phyloP scores from a whole-genome alignment of 2,797 vertebrate genomes.

The Menidia menidia region DNA sequence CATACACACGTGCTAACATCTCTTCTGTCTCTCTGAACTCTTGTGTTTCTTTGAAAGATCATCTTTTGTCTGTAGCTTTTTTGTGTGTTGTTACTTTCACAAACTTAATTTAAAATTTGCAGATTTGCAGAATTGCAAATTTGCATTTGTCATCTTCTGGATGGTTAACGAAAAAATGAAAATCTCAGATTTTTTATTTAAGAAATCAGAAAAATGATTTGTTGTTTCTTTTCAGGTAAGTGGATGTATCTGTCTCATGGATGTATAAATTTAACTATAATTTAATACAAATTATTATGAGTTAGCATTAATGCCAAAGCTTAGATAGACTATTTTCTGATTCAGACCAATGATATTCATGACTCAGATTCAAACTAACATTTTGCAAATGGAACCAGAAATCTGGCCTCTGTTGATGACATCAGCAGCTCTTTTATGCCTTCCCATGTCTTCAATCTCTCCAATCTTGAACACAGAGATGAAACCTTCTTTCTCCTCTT shows the following conservation, averaged over 20 bases:
- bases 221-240: constrained; percentile 52
- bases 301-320: neutral
- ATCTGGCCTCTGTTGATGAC: constrained; percentile 40
- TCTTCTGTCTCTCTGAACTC: constrained; percentile 13
- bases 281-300: neutral
- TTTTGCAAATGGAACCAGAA: constrained; percentile 7
- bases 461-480: constrained; percentile 24
- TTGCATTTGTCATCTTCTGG: constrained; percentile 10
- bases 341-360: constrained; percentile 5
- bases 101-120: neutral
- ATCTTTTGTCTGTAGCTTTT: constrained; percentile 1
- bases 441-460: constrained; percentile 28
- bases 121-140: no score
- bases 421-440: constrained; percentile 28
- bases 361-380: constrained; percentile 31
- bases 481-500: constrained; percentile 21
- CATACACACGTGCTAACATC: constrained; percentile 53
- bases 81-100: constrained; percentile 10
- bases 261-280: constrained; percentile 13
- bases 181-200: neutral
- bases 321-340: constrained; percentile 6
- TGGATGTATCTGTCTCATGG: constrained; percentile 22
- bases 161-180: neutral
- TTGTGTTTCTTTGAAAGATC: constrained; percentile 42
- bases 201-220: neutral